Evolutionary conservation across 2,888 invertebrate genomes (phyloP).

Genomic region (Polyommatus icarus): DNA sequence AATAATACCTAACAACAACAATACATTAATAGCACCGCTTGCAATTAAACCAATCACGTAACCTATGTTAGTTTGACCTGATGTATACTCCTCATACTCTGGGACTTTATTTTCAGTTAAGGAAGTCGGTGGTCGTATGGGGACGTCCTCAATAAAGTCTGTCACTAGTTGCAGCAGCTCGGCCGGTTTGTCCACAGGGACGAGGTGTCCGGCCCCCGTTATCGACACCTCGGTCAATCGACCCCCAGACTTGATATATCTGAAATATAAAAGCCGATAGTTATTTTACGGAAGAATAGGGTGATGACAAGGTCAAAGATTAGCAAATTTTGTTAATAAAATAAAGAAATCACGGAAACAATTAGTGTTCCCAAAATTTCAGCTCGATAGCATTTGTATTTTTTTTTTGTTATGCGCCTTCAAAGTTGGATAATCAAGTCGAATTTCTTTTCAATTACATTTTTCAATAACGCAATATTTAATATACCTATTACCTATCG

Average conservation of each 20-base stretch:
- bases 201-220: constrained; percentile 82
- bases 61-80: constrained; percentile 34
- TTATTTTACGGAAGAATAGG: not conserved
- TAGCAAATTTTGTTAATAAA: too few species aligned
- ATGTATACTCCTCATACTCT: not conserved
- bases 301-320: too few species aligned
- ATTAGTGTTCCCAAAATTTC: too few species aligned
- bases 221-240: constrained; percentile 80
- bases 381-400: too few species aligned
- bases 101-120: not conserved
- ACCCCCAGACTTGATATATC: constrained; percentile 78
- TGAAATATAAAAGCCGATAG: constrained; percentile 46
- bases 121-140: not conserved
- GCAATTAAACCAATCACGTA: constrained; percentile 49
- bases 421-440: too few species aligned
- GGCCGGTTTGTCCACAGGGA: constrained; percentile 81
- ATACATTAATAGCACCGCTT: constrained; percentile 58
- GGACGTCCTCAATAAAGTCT: constrained; percentile 52
- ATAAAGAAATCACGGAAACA: too few species aligned
- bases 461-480: too few species aligned
- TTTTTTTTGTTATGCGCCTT: too few species aligned
- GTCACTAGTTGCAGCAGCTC: constrained; percentile 58
- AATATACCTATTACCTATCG: too few species aligned
- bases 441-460: too few species aligned
- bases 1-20: constrained; percentile 49